phyloP scores from a whole-genome alignment of 1,140 invertebrate genomes.

The Tetranychus urticae region DNA sequence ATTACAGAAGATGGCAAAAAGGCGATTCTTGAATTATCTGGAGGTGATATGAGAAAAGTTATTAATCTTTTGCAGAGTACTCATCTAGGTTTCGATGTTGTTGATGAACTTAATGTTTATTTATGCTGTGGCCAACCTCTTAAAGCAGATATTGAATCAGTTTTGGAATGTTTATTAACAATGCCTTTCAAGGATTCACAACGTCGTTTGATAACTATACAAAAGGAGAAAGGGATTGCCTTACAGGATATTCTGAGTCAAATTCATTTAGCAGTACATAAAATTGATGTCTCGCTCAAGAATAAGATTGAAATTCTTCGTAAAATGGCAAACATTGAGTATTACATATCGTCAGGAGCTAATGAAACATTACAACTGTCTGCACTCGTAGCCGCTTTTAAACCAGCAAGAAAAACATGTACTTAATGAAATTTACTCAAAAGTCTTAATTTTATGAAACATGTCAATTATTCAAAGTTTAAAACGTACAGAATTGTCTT shows the following conservation, averaged over 20 bases:
- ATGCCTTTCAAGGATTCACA: slow-evolving; percentile 22
- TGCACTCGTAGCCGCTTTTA: not conserved
- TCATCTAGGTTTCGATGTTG: slow-evolving; percentile 49
- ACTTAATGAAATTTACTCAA: too few relatives aligned
- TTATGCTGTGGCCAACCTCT: slow-evolving; percentile 86
- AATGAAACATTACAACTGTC: not conserved
- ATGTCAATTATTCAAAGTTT: too few relatives aligned
- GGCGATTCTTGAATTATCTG: slow-evolving; percentile 63
- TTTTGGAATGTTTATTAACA: slow-evolving; percentile 68
- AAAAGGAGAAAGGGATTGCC: slow-evolving; percentile 63
- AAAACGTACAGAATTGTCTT: too few relatives aligned
- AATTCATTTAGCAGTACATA: slow-evolving; percentile 55
- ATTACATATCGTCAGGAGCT: not conserved
- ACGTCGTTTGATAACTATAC: slow-evolving; percentile 48
- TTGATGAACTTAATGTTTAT: slow-evolving; percentile 81
- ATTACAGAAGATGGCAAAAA: slow-evolving; percentile 73
- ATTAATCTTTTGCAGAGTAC: slow-evolving; percentile 80
- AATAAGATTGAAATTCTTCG: not conserved
- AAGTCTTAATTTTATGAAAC: too few relatives aligned
- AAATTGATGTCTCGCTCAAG: slow-evolving; percentile 57
- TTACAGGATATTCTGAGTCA: slow-evolving; percentile 71
- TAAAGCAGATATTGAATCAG: slow-evolving; percentile 62
- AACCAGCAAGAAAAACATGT: not conserved
- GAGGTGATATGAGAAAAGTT: slow-evolving; percentile 95
- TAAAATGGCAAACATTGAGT: not conserved